Evolutionary conservation across 2,797 vertebrate species (phyloP).

Genomic region (Tolypeutes matacus): DNA sequence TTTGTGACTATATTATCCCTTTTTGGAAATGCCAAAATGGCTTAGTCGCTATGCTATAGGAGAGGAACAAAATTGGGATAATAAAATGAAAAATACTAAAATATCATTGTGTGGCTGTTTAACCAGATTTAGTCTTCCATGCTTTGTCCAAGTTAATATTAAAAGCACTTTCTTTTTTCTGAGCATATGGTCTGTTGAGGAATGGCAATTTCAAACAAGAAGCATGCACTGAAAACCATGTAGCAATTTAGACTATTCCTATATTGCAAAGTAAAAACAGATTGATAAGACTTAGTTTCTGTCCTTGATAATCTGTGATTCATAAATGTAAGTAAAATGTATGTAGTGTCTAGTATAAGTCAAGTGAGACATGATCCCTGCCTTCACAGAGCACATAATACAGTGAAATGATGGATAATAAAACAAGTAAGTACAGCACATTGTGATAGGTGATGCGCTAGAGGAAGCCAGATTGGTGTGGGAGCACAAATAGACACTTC

Average conservation of each 20-base stretch:
- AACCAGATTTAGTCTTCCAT: conserved; percentile 30
- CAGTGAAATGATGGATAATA: background rate
- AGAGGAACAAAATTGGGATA: conserved; percentile 54
- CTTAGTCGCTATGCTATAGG: conserved; percentile 63
- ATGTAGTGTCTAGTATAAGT: background rate
- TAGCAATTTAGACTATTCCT: background rate
- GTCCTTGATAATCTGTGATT: background rate
- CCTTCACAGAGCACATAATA: background rate
- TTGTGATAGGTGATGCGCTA: background rate
- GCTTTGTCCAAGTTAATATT: conserved; percentile 64
- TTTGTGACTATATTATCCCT: background rate
- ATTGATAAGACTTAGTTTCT: background rate
- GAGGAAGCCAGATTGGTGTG: background rate
- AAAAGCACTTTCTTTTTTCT: conserved; percentile 59
- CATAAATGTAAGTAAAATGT: background rate
- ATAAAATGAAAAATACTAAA: conserved; percentile 68
- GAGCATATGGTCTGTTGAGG: background rate
- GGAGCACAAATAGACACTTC: background rate
- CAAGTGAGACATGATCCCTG: background rate
- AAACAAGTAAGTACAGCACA: background rate
- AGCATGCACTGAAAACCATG: conserved; percentile 35
- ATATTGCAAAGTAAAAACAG: conserved; percentile 35
- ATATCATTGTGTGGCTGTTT: background rate
- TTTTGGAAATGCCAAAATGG: conserved; percentile 45
- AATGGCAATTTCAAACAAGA: conserved; percentile 48